Base-by-base conservation (phyloP, 2,113 vertebrate genomes). In the Tapirus terrestris region DNA sequence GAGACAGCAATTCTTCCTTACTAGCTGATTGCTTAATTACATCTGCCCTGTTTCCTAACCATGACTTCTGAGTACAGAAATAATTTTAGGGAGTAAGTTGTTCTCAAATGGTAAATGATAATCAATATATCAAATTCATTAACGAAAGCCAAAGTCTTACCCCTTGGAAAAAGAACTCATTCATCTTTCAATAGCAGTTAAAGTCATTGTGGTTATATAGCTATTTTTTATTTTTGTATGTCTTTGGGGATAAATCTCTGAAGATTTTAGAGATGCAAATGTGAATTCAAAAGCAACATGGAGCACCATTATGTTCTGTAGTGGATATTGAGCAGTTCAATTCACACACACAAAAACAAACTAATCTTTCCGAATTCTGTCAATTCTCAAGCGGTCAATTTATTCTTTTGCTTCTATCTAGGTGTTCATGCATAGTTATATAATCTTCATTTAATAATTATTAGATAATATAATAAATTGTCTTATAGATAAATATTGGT, bases 241-340 rank as follows among this genome's bases (percentile, higher is more conserved):
- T 58, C 83, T 29, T 96, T 94, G 65, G 60, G 65, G 36, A 92
- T 58, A 85, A 87, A 60, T 88, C 90, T 91, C 90, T 79, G 56
- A 79, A 61, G 88, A 21, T 36, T 39, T 23, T 89, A 58, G 3
- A 39, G 25, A 39, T 39, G 81, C 56, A 83, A 80, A 17, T n/a
- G 48, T 75, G 48, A 92, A 75, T 92, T 53, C 11, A 61, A 45
- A 92, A 67, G 6, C 36, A 86, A 27, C 1, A 0, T 3, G 1
- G n/a, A 65, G 7, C 36, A 92, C 92, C 25, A 95, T 76, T 67
- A 89, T 18, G 16, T 86, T 68, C 60, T 45, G 3, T 20, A 65
- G 25, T 51, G 18, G 21, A 70, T 43, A 85, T 2, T 68, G 21
- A 92, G 51, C 31, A n/a, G 23, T 51, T 76, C 31, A 96, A 3